A percentile compares a stretch with the other conserved stretches of the same genome.
These are phyloP conservation scores for Coboldia fuscipes DNA, from an alignment of 1,140 invertebrate genomes.

Conservation along the genomic window DNA sequence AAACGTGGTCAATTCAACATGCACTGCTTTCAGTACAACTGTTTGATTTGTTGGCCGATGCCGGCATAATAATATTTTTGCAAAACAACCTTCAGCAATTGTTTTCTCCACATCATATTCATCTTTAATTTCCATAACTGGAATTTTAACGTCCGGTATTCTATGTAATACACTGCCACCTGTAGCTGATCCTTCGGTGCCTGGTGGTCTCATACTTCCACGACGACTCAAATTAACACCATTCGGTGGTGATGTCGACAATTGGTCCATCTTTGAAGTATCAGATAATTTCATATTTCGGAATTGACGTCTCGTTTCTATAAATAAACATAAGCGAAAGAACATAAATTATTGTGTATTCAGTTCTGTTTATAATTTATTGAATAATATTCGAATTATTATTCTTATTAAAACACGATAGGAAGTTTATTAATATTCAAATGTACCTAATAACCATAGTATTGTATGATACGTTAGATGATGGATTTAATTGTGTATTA, in stretches of 20 bases:
- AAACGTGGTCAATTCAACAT: conserved; percentile 39
- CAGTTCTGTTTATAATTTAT: too few relatives aligned
- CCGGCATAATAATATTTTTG: conserved; percentile 36
- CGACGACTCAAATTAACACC: conserved; percentile 9
- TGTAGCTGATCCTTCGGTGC: conserved; percentile 7
- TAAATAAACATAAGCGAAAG: neutral
- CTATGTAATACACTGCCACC: conserved; percentile 22
- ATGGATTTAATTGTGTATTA: too few relatives aligned
- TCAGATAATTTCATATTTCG: conserved; percentile 6
- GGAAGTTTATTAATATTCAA: too few relatives aligned
- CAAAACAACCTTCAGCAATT: conserved; percentile 46
- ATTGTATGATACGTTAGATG: too few relatives aligned
- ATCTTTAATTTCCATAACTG: conserved; percentile 29
- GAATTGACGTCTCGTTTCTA: conserved; percentile 1
- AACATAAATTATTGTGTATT: too few relatives aligned
- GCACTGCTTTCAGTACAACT: conserved; percentile 43
- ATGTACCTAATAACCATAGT: too few relatives aligned
- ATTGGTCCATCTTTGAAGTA: neutral
- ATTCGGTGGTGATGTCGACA: neutral
- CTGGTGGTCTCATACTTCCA: conserved; percentile 16
- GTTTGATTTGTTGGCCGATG: conserved; percentile 33
- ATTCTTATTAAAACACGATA: too few relatives aligned
- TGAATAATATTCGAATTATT: too few relatives aligned
- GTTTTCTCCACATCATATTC: conserved; percentile 42
- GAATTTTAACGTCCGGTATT: conserved; percentile 30